Evolutionary conservation across 1,140 invertebrate species (phyloP), one percentile per base, ranked within the genome.

Genomic region (Saxidomus purpurata): DNA sequence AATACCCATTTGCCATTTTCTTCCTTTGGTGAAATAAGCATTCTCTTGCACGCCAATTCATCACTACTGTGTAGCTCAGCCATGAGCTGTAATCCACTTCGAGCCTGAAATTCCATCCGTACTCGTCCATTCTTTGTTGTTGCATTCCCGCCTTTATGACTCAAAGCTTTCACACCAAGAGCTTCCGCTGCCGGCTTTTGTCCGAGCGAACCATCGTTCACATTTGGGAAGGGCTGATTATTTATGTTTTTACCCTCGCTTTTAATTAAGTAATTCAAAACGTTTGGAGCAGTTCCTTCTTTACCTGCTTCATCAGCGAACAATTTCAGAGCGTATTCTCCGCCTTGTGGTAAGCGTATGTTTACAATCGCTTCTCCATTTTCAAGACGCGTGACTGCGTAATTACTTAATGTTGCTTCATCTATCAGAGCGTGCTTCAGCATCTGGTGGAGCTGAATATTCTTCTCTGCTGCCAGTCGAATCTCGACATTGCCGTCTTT

Each of bases 281-380:
- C 94, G 52, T 95, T 95, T 19, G 92, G 90, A 15, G 94, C 92
- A 13, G 93, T 93, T 1, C 94, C 95, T 55, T 91, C 92, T 28
- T 93, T 91, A 0, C 87, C 93, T 19, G 90, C 82, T 0, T 93
- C 93, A 76, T 94, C 92, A 28, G 94, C 94, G 80, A 92, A 95
- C 67, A 95, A 90, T 74, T 95, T 94, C 13, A 94, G 88, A 0
- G 94, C 94, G 86, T 95, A 95, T 67, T 95, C 93, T 38, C 94
- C 94, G 43, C 90, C 92, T 88, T 94, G 93, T 61, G 95, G 94
- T 13, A 95, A 86, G 0, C 94, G 85, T 3, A 95, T 87, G 71
- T 93, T 92, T 3, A 95, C 93, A 36, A 93, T 87, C n/a, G 90
- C 93, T 80, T 95, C 93, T 22, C 91, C 92, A 74, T 93, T 91